A percentile compares a stretch with the other conserved stretches of the same genome.
Conservation (phyloP, 2,113 vertebrate genomes). For the Plotosus lineatus region DNA sequence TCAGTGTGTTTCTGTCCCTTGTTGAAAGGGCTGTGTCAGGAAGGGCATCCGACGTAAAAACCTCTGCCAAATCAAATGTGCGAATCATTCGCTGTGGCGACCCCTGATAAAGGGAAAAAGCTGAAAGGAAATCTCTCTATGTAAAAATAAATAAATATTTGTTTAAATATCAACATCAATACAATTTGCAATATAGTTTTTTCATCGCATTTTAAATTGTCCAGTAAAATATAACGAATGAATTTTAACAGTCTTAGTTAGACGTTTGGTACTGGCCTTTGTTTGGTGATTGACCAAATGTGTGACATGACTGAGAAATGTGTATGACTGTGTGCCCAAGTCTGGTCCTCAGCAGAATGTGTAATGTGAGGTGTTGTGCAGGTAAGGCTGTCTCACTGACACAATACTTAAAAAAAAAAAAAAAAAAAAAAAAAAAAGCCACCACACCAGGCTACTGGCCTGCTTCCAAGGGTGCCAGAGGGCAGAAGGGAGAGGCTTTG, state of each 20-base stretch:
- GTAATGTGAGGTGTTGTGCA: constrained; percentile 23
- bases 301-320: not conserved
- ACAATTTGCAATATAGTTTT: not conserved
- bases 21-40: too few relatives aligned
- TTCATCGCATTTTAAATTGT: not conserved
- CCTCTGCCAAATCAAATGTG: too few relatives aligned
- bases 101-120: too few relatives aligned
- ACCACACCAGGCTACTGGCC: constrained; percentile 58
- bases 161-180: not conserved
- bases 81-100: too few relatives aligned
- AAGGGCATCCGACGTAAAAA: too few relatives aligned
- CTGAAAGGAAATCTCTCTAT: too few relatives aligned
- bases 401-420: constrained; percentile 54
- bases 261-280: not conserved
- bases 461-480: constrained; percentile 60
- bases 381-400: constrained; percentile 47
- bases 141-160: not conserved
- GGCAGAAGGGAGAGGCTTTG: constrained; percentile 61
- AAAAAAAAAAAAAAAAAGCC: constrained; percentile 45
- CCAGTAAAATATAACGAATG: not conserved
- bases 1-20: too few relatives aligned
- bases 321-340: not conserved
- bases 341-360: constrained; percentile 11
- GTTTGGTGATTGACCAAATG: not conserved
- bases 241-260: not conserved